A percentile compares a stretch with the other conserved stretches of the same genome.
Conservation (phyloP, 2,797 vertebrate genomes). For the Catharus ustulatus region DNA sequence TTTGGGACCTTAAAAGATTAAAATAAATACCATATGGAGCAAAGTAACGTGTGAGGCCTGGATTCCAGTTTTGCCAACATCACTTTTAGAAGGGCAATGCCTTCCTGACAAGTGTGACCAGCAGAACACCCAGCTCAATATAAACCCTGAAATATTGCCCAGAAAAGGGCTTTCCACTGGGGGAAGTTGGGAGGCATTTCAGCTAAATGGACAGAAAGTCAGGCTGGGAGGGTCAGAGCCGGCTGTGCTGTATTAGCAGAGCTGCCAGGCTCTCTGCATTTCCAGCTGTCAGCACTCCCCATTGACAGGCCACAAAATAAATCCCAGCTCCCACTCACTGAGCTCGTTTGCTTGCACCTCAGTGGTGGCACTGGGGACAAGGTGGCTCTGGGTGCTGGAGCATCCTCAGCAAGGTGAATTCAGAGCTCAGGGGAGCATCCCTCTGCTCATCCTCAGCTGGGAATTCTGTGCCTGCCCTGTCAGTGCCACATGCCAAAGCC, state of each 20-base stretch:
- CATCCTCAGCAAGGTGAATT: not conserved
- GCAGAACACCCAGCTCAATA: not conserved
- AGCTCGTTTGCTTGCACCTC: not conserved
- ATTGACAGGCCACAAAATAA: not conserved
- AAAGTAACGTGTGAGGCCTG: not conserved
- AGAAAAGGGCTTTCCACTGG: not conserved
- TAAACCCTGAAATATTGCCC: not conserved
- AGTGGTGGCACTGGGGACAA: rapidly evolving
- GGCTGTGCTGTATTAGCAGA: not conserved
- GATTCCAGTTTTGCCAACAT: not conserved
- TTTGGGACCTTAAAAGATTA: not conserved
- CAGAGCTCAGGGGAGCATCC: rapidly evolving
- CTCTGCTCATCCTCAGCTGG: not conserved
- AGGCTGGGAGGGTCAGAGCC: not conserved
- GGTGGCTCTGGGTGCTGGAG: rapidly evolving
- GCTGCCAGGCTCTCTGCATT: not conserved
- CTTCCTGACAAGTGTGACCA: not conserved
- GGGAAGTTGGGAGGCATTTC: not conserved
- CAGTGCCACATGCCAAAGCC: not conserved
- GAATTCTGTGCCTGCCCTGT: not conserved
- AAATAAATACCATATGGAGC: constrained; percentile 26
- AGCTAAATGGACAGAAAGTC: not conserved
- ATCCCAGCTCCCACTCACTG: not conserved
- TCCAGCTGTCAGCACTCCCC: not conserved
- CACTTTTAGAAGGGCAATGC: not conserved